Evolutionary conservation across 1,140 invertebrate genomes (phyloP).

Genomic region (Drosophila hydei): DNA sequence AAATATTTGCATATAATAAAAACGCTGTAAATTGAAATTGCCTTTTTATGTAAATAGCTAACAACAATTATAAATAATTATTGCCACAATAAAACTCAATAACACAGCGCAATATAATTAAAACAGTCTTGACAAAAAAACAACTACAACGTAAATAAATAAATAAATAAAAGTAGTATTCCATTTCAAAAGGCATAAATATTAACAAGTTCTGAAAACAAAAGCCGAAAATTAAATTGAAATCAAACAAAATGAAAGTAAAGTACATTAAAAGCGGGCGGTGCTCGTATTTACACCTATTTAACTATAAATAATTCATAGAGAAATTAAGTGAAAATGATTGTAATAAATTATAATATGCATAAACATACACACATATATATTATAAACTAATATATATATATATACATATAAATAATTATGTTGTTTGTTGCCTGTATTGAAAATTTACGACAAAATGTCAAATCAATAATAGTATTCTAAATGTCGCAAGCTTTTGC

Average conservation of each 20-base stretch:
- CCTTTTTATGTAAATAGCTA: conserved; percentile 52
- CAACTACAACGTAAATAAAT: neutral
- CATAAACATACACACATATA: conserved; percentile 17
- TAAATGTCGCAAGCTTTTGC: conserved; percentile 38
- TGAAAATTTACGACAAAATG: conserved; percentile 53
- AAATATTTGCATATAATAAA: conserved; percentile 44
- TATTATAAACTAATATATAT: too few relatives aligned
- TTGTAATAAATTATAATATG: conserved; percentile 46
- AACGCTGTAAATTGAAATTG: conserved; percentile 57
- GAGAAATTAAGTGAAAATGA: conserved; percentile 14
- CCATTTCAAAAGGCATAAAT: conserved; percentile 6
- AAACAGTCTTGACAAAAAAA: conserved; percentile 10
- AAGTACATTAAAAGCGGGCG: conserved; percentile 24
- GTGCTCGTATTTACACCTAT: conserved; percentile 20
- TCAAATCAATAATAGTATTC: conserved; percentile 56
- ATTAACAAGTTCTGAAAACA: conserved; percentile 27
- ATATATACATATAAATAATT: conserved; percentile 36
- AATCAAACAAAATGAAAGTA: neutral
- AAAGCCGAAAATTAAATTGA: conserved; percentile 11
- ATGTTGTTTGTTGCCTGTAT: conserved; percentile 74
- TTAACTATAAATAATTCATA: conserved; percentile 33
- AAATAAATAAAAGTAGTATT: conserved; percentile 14
- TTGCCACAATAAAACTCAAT: conserved; percentile 28
- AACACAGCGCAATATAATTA: conserved; percentile 25
- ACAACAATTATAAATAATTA: conserved; percentile 41